Evolutionary conservation across 2,113 vertebrate genomes (phyloP), one percentile per base, ranked within the genome.

Genomic region (Clinocottus analis): DNA sequence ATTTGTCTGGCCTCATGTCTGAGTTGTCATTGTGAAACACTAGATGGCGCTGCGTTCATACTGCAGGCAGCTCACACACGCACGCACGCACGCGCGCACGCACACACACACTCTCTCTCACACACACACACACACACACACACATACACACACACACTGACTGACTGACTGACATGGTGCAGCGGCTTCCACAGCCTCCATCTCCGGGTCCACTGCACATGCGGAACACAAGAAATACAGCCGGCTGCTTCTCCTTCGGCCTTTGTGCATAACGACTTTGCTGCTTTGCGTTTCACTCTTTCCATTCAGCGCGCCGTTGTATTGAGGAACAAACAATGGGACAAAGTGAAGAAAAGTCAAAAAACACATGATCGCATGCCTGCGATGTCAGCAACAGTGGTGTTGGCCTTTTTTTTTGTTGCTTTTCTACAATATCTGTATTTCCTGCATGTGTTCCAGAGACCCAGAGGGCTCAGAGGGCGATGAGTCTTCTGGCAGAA

Each of bases 1-100:
- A 14, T 31, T 3, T 37, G 17, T n/a, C 25, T 16, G 7, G 61
- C 17, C 11, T 60, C 19, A 9, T 21, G n/a, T 35, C 12, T 53
- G 56, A 59, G 25, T 77, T 85, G 37, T 59, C 4, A 2, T 21
- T 9, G 4, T 27, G 25, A 1, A 19, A 41, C 94, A 93, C 89
- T 94, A 94, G 94, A 93, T 95, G 94, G 94, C 64, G 94, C 92
- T 94, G 90, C 82, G 82, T 87, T 92, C 90, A 91, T 92, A 77
- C 88, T 66, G 68, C 82, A 86, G 62, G 16, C 51, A 35, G 37
- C 66, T 62, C 62, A 23, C 58, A n/a, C 55, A 2, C n/a, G 9
- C 51, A 41, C 39, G 1, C 37, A 39, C 37, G 8, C 37, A 10
- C 37, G 8, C 37, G 8, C 37, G 5, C 37, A 39, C 37, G 10